These are phyloP conservation scores for Diadophis punctatus DNA, from an alignment of 2,113 vertebrate species.

Conservation along the genomic window DNA sequence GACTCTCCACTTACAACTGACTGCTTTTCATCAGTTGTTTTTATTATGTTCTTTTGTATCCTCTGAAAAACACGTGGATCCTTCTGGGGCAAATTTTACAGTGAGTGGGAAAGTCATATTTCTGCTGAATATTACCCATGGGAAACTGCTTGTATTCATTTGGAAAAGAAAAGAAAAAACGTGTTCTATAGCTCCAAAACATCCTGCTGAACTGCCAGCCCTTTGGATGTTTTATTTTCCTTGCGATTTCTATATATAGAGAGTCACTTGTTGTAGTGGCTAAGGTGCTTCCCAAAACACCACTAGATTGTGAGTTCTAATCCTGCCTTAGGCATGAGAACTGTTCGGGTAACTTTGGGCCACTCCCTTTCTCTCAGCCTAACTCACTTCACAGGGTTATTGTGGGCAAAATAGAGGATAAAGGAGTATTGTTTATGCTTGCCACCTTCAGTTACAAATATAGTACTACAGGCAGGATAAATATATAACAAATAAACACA, in stretches of 20 bases:
- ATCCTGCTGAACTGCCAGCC: background rate
- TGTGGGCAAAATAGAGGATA: background rate
- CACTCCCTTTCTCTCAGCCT: background rate
- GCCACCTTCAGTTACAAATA: background rate
- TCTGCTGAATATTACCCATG: background rate
- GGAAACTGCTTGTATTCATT: background rate
- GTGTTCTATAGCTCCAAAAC: background rate
- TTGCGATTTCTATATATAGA: background rate
- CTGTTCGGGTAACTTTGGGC: background rate
- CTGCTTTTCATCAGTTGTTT: slow-evolving; percentile 21
- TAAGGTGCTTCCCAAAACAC: background rate
- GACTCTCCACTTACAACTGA: background rate
- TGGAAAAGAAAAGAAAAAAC: background rate
- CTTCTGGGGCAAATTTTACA: slow-evolving; percentile 10
- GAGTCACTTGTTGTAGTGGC: background rate
- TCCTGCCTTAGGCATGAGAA: background rate
- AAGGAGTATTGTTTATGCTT: background rate
- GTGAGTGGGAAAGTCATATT: slow-evolving; percentile 4
- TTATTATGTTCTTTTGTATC: slow-evolving; percentile 8
- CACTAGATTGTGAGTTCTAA: background rate
- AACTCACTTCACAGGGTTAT: background rate
- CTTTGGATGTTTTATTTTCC: background rate
- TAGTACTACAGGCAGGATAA: background rate
- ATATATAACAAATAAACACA: background rate
- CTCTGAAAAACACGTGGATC: background rate